Conservation (phyloP, 2,113 vertebrate species). For the Lethenteron reissneri region DNA sequence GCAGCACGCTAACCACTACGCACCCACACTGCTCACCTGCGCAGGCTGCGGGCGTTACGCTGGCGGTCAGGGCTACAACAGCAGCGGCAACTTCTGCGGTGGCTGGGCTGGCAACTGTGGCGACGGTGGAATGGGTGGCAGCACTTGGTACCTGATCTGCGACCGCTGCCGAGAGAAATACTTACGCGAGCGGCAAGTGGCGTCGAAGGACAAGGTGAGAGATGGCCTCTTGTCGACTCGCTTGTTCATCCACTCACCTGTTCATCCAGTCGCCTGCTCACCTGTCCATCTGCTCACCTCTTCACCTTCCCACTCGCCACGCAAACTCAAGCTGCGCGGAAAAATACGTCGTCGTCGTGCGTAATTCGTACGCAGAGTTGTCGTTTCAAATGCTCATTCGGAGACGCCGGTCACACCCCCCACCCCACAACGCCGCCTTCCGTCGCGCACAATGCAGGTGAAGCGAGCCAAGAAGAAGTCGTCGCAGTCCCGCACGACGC, state of each 20-base stretch:
- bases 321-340: too few relatives aligned
- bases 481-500: conserved; percentile 76
- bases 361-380: too few relatives aligned
- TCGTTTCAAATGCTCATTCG: too few relatives aligned
- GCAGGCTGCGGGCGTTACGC: conserved; percentile 86
- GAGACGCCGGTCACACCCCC: too few relatives aligned
- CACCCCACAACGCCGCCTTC: too few relatives aligned
- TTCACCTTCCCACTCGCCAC: too few relatives aligned
- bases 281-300: too few relatives aligned
- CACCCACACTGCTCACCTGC: background rate
- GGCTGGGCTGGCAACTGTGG: conserved; percentile 98
- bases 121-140: conserved; percentile 86
- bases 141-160: conserved; percentile 95
- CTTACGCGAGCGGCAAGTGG: conserved; percentile 81
- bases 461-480: conserved; percentile 89
- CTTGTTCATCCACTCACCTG: too few relatives aligned
- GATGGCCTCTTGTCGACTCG: too few relatives aligned
- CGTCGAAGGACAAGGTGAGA: conserved; percentile 78
- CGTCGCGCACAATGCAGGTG: conserved; percentile 28
- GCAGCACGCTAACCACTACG: too few relatives aligned
- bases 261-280: too few relatives aligned
- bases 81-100: conserved; percentile 92
- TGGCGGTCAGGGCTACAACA: conserved; percentile 92
- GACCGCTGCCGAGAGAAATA: conserved; percentile 94
- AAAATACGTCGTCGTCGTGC: too few relatives aligned